Evolutionary conservation across 2,888 invertebrate species (phyloP), one percentile per base, ranked within the genome.

Genomic region (Cordilura impudica): DNA sequence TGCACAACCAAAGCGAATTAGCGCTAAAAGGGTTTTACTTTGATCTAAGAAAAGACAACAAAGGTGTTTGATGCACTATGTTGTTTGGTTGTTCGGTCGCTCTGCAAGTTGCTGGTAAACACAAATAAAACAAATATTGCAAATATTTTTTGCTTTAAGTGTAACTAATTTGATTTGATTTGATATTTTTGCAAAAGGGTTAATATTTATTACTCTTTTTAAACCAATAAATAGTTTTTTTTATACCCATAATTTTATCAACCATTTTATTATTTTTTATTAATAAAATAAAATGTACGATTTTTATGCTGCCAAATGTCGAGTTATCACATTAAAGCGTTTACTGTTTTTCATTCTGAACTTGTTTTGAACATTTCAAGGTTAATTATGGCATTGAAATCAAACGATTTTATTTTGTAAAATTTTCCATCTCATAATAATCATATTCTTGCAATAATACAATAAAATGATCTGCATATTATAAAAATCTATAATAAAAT

Each of bases 1-100:
- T 82, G 78, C 83, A 84, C 84, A 83, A 87, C 88, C 88, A 87
- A 81, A 86, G 83, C 88, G 85, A 87, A 87, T 87, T 85, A 69
- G 67, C 67, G 73, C 79, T 83, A 83, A 84, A 84, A 84, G 85
- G 82, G 83, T 86, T 82, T 39, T 16, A 23, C 84, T 85, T 85
- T 85, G 2, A 18, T 14, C n/a, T 23, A 43, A n/a, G 29, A 23
- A 49, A 43, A 53, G 26, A 53, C 23, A 21, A 39, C 39, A 60
- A 60, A 47, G 12, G 43, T 53, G 51, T 23, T 54, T n/a, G n/a
- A n/a, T n/a, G n/a, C n/a, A n/a, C n/a, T n/a, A n/a, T n/a, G n/a
- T n/a, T n/a, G 7, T 19, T 56, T 21, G 12, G 23, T 54, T 35
- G 67, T 47, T 16, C n/a, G 26, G 5, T 31, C 43, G 43, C n/a